A percentile compares a stretch with the other conserved stretches of the same genome.
Conservation (phyloP, 1,140 invertebrate genomes). For the Heliconius hewitsoni region DNA sequence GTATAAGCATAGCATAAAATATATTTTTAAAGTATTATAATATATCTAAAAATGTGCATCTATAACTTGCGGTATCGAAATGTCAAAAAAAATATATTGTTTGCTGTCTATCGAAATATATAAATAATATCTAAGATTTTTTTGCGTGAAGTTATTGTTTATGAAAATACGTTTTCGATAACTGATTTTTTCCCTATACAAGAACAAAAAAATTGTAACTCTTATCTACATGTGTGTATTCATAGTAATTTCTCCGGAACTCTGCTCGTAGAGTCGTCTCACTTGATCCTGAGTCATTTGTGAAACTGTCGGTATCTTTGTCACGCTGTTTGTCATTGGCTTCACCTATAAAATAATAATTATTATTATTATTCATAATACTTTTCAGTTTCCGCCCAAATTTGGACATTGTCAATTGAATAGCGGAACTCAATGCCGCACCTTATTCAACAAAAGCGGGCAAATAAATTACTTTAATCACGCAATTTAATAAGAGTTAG, state of each 20-base stretch:
- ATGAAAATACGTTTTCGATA: neutral
- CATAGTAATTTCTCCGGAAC: constrained; percentile 62
- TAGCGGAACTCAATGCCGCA: neutral
- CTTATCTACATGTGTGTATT: constrained; percentile 65
- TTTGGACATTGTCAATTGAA: neutral
- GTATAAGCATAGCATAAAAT: too few relatives aligned
- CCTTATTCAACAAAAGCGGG: neutral
- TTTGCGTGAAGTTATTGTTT: neutral
- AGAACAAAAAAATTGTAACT: neutral
- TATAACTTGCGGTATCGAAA: too few relatives aligned
- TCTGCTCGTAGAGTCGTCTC: constrained; percentile 63
- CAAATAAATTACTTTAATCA: too few relatives aligned
- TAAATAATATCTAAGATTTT: too few relatives aligned
- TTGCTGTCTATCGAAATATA: too few relatives aligned
- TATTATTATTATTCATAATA: too few relatives aligned
- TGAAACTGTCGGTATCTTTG: constrained; percentile 65
- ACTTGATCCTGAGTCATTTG: constrained; percentile 73
- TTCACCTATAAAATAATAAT: constrained; percentile 54
- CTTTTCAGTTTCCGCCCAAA: neutral
- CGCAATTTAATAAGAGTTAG: too few relatives aligned
- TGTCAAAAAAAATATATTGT: too few relatives aligned
- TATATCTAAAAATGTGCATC: too few relatives aligned
- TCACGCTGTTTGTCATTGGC: constrained; percentile 57
- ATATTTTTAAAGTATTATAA: too few relatives aligned
- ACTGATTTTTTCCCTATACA: neutral